Conservation (phyloP, 2,888 invertebrate species). For the Chaetogeoica ovagalla region DNA sequence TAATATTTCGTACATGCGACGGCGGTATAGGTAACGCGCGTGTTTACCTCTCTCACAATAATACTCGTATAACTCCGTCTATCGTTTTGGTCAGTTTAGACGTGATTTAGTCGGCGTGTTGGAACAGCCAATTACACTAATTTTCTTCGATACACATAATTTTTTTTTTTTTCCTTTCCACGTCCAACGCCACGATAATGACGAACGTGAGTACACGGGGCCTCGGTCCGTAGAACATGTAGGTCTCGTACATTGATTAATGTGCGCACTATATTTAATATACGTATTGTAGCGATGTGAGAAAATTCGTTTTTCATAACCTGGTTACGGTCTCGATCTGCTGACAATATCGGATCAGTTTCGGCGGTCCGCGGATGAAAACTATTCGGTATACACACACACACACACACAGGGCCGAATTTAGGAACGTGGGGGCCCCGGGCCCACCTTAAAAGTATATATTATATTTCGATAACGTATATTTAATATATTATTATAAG, state of each 20-base stretch:
- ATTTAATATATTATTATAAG: too few species aligned
- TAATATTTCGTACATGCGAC: not conserved
- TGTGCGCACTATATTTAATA: not conserved
- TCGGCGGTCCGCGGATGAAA: not conserved
- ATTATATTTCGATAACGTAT: too few species aligned
- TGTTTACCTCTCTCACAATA: not conserved
- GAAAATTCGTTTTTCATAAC: slow-evolving; percentile 40
- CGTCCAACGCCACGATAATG: not conserved
- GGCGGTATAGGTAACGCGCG: not conserved
- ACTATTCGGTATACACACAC: too few species aligned
- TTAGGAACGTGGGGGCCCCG: too few species aligned
- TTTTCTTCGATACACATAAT: not conserved
- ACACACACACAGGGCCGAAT: too few species aligned
- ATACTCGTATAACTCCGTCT: not conserved
- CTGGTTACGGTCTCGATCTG: slow-evolving; percentile 19
- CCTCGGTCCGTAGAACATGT: slow-evolving; percentile 30
- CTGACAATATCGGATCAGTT: not conserved
- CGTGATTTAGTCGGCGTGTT: slow-evolving; percentile 10
- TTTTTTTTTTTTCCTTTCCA: not conserved
- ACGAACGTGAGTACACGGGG: slow-evolving; percentile 14
- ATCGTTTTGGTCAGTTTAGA: slow-evolving; percentile 20
- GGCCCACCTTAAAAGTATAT: too few species aligned
- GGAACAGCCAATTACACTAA: not conserved
- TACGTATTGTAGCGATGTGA: not conserved
- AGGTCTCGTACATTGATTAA: slow-evolving; percentile 30